A percentile compares a stretch with the other conserved stretches of the same genome.
These are phyloP conservation scores for Hippopotamyrus pictus DNA, from an alignment of 2,797 vertebrate species.

Conservation along the genomic window DNA sequence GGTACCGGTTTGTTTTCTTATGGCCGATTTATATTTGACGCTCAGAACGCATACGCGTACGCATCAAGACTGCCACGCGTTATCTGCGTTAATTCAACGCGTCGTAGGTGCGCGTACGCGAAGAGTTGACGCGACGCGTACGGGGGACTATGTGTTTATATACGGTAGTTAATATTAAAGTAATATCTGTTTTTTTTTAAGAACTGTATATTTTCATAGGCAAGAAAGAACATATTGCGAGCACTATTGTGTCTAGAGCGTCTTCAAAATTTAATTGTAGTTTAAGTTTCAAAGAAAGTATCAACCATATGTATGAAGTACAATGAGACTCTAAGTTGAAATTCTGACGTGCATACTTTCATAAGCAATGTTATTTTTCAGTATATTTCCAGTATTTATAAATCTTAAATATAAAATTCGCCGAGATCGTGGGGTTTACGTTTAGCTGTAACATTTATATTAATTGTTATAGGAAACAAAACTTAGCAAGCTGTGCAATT, in stretches of 20 bases:
- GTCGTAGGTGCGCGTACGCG: background rate
- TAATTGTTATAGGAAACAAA: background rate
- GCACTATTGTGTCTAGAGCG: background rate
- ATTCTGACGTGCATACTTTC: background rate
- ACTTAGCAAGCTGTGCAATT: background rate
- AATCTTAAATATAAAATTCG: background rate
- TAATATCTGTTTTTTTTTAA: background rate
- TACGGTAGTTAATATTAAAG: too few relatives aligned
- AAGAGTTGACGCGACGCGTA: too few relatives aligned
- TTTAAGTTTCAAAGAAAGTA: background rate
- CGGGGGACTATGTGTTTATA: too few relatives aligned
- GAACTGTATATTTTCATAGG: background rate
- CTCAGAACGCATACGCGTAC: background rate
- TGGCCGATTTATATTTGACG: background rate
- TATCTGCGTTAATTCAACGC: background rate
- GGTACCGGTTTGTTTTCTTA: conserved; percentile 38
- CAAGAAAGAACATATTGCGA: background rate
- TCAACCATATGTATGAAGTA: background rate
- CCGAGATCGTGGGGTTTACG: background rate
- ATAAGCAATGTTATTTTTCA: background rate
- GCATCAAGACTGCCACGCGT: background rate
- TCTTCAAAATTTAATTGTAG: background rate
- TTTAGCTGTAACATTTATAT: background rate
- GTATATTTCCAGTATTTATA: background rate
- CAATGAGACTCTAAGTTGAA: background rate